These are phyloP conservation scores for Habrosyne pyritoides DNA, from an alignment of 2,888 invertebrate species.

Conservation along the genomic window DNA sequence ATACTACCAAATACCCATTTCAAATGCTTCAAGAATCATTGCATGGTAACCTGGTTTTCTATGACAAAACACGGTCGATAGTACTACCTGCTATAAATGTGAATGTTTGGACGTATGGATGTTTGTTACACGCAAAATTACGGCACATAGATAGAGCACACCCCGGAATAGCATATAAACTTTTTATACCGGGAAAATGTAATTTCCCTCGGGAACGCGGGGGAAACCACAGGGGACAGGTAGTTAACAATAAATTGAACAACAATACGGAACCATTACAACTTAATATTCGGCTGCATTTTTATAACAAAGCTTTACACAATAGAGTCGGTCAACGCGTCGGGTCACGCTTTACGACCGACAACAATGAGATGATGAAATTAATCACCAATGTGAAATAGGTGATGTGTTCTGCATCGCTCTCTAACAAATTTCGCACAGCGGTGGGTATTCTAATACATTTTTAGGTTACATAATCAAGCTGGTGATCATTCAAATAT, in stretches of 20 bases:
- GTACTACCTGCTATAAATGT: no score
- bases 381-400: conserved; percentile 59
- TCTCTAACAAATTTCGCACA: conserved; percentile 34
- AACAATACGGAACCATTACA: conserved; percentile 4
- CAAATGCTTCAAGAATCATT: no score
- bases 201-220: no score
- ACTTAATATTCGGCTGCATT: conserved; percentile 13
- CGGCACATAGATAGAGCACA: no score
- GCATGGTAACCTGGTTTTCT: no score
- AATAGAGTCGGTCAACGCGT: conserved; percentile 61
- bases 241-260: not conserved
- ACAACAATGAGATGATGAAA: conserved; percentile 70
- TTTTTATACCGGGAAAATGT: no score
- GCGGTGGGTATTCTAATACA: not conserved
- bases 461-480: not conserved
- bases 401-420: conserved; percentile 48
- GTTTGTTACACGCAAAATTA: no score
- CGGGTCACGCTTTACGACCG: conserved; percentile 62
- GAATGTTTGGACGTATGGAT: no score
- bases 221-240: not conserved
- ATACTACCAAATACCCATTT: no score
- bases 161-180: no score
- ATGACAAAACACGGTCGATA: no score
- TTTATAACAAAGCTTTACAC: conserved; percentile 62
- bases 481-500: not conserved